Percentiles rank a stretch among this genome's conserved stretches.
Evolutionary conservation across 2,797 vertebrate species (phyloP).

Genomic region (Lacerta bilineata): DNA sequence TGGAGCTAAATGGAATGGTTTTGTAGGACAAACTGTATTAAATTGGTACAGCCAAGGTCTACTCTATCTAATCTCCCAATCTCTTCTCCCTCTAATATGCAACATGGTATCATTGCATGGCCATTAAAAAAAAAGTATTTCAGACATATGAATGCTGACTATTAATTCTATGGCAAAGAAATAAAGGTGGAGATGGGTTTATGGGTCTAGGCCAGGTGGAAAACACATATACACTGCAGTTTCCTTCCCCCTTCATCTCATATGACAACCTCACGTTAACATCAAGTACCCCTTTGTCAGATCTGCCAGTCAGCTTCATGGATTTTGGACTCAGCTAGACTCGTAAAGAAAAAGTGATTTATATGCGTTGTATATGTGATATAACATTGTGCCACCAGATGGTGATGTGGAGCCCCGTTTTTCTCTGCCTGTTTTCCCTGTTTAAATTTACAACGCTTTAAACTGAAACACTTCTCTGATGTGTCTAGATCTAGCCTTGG

Average conservation of each 20-base stretch:
- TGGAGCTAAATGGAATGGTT: slow-evolving; percentile 44
- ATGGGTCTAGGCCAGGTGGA: slow-evolving; percentile 23
- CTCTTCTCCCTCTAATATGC: slow-evolving; percentile 15
- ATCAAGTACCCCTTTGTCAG: slow-evolving; percentile 51
- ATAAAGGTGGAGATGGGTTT: not conserved
- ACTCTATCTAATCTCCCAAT: not conserved
- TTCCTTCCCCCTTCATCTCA: slow-evolving; percentile 53
- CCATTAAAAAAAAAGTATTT: slow-evolving; percentile 47
- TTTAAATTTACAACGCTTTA: too few species aligned
- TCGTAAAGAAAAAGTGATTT: too few species aligned
- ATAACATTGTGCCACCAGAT: too few species aligned
- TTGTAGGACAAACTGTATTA: slow-evolving; percentile 8
- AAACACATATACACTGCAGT: slow-evolving; percentile 21
- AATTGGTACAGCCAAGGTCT: slow-evolving; percentile 6
- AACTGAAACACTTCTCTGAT: too few species aligned
- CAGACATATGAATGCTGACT: slow-evolving; percentile 62
- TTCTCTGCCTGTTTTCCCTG: too few species aligned
- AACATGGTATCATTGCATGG: slow-evolving; percentile 37
- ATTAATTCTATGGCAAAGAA: slow-evolving; percentile 15
- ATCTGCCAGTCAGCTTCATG: not conserved
- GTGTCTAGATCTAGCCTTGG: too few species aligned
- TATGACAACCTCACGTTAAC: slow-evolving; percentile 61
- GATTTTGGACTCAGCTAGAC: too few species aligned
- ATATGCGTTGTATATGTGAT: too few species aligned
- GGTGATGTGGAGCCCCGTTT: too few species aligned